Base-by-base conservation (phyloP, 2,113 vertebrate genomes). In the Melanocharis versteri region DNA sequence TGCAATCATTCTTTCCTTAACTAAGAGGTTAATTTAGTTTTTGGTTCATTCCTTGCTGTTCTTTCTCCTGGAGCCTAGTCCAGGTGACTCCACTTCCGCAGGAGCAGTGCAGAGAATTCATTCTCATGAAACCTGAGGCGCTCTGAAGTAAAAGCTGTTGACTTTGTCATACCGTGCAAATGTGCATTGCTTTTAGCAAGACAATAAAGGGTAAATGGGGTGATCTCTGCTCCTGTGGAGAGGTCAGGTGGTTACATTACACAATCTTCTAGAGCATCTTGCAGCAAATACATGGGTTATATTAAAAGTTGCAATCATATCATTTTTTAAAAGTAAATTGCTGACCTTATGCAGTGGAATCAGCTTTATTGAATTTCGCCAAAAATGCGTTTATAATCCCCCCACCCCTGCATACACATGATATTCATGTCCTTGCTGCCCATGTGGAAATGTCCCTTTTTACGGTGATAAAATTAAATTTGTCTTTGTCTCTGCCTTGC, bases 361-460 rank as follows among this genome's bases (percentile, higher is more conserved):
- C 97, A 98, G 98, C 97, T 98, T 98, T 98, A 98, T 98, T 98
- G 98, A 98, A 98, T 99, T 98, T 98, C 97, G 62, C 98, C 97
- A 98, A 98, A 98, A 98, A 98, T 97, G 97, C 96, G 97, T 97
- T 98, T 97, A 98, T 97, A 97, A 97, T 97, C 96, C 95, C 95
- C 94, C 94, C 80, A 47, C 85, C 84, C 83, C 77, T 40, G 81
- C 96, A 97, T 97, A 94, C 97, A 97, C 96, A 97, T 95, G 97
- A 97, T 98, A 97, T 97, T 97, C 98, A 98, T 98, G 98, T 98
- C 98, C 97, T 98, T 98, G 97, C 95, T 97, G 97, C 90, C 97
- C 97, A 97, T 88, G 97, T 97, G 96, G 97, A 98, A 98, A 97
- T 97, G 98, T 98, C 97, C 96, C 96, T 97, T 97, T 97, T 98